Evolutionary conservation across 2,888 invertebrate species (phyloP), one percentile per base, ranked within the genome.

Genomic region (Helicoverpa assulta): DNA sequence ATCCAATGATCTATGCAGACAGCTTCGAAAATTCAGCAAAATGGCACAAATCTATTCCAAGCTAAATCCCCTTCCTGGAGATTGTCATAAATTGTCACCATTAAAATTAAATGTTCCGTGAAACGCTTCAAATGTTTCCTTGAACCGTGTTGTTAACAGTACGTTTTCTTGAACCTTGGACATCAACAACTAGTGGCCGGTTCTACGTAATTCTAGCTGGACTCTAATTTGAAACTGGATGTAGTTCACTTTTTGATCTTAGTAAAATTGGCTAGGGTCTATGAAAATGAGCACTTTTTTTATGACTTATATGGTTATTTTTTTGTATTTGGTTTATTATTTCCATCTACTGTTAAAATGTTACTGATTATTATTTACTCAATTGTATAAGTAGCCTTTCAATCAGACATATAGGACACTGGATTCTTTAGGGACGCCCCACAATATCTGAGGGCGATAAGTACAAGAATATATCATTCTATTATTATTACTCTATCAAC

Each of bases 71-170:
- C 21, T 79, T 63, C 80, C 40, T 63, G 62, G 66, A 59, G 33
- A 51, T 51, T 65, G 54, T 21, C 65, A 70, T 77, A 76, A 70
- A 70, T 58, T 59, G 58, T 79, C 66, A 51, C 47, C 12, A 47
- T 64, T 70, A 62, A 77, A 65, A 60, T 60, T 62, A 70, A 74
- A 79, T 62, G 76, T 75, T 77, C 66, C 37, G n/a, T 70, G 77
- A 60, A 77, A 50, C n/a, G 40, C n/a, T 19, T 21, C 62, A 55
- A 74, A 10, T 12, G 29, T 29, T 77, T 77, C 76, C 18, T 52
- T 40, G 77, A 75, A 77, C 37, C 12, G 18, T 10, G n/a, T 60
- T 60, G 53, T 60, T 66, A 40, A 37, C 62, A 59, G 61, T 66
- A 56, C 61, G 40, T 59, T 73, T 76, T 73, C 78, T 58, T 69